A percentile compares a stretch with the other conserved stretches of the same genome.
Evolutionary conservation across 2,888 invertebrate genomes (phyloP).

Genomic region (Caenorhabditis uteleia): DNA sequence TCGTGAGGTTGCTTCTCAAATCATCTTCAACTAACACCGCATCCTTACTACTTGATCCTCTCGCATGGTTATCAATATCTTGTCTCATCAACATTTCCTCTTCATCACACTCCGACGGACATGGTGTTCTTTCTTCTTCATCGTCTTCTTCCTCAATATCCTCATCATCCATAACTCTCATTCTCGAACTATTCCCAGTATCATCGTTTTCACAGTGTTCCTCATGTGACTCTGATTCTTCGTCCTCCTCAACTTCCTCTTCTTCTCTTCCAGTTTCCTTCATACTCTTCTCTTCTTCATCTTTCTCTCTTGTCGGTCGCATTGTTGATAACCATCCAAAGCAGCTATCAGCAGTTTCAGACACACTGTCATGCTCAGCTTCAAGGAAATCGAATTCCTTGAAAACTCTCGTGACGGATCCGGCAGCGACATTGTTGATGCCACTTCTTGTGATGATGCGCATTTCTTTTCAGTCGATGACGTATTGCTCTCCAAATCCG

Average conservation of each 20-base stretch:
- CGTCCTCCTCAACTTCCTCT: slow-evolving; percentile 13
- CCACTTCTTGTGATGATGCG: slow-evolving; percentile 50
- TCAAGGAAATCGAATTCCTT: slow-evolving; percentile 95
- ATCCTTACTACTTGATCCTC: slow-evolving; percentile 9
- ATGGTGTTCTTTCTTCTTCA: slow-evolving; percentile 48
- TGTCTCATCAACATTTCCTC: slow-evolving; percentile 13
- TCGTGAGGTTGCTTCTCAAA: slow-evolving; percentile 18
- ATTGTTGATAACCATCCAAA: slow-evolving; percentile 70
- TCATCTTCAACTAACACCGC: slow-evolving; percentile 23
- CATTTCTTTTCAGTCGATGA: slow-evolving; percentile 59
- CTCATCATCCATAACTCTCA: slow-evolving; percentile 30
- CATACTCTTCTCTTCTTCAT: slow-evolving; percentile 30
- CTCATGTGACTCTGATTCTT: no score
- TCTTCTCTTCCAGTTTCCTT: slow-evolving; percentile 42
- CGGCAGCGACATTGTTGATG: slow-evolving; percentile 54
- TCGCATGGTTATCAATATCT: slow-evolving; percentile 11
- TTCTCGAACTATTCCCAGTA: slow-evolving; percentile 6
- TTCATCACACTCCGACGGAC: slow-evolving; percentile 40
- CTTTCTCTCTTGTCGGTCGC: slow-evolving; percentile 59
- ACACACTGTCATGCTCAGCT: slow-evolving; percentile 89
- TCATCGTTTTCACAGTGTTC: slow-evolving; percentile 2
- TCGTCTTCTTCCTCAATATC: slow-evolving; percentile 51
- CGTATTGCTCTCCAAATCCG: slow-evolving; percentile 45
- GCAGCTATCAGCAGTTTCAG: slow-evolving; percentile 68
- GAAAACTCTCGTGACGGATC: slow-evolving; percentile 65